Base-by-base conservation (phyloP, 2,113 vertebrate species). In the Tamias sibiricus region DNA sequence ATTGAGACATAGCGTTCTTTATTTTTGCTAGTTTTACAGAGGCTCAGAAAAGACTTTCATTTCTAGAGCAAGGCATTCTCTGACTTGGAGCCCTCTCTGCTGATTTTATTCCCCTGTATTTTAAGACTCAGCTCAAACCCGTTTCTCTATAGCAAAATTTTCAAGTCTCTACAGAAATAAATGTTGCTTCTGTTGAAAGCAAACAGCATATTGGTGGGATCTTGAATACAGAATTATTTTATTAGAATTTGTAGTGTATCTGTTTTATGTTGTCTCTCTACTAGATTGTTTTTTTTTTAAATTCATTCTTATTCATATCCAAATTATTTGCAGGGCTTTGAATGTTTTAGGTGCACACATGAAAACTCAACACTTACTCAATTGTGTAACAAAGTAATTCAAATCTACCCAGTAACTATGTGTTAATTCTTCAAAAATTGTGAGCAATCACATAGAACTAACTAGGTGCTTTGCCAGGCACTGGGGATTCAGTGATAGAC, bases 81-180 rank as follows among this genome's bases (percentile, higher is more conserved):
- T 94, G 59, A 71, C 10, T 77, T 82, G 11, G 52, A 72, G 32
- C 9, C 75, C 19, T 69, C 40, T 87, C 17, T 92, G 11, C n/a
- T 64, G 76, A 88, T 76, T 72, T 76, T 17, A 19, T 87, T 8
- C 37, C 69, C 12, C 9, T 8, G 14, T 87, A 76, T 84, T 92
- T 97, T 93, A 93, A 76, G 74, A 69, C 32, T 42, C 20, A 96
- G 3, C 24, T 90, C 52, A 90, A 95, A 83, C 11, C 52, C 72
- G 87, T 0, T 85, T 49, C 40, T 93, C 52, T 62, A 7, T 8
- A 87, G 22, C 8, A 28, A 30, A 84, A 81, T 16, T 92, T 92
- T 90, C 71, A 85, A 35, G 8, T 92, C 64, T 75, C 32, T 75
- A 3, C 22, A 80, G 40, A 69, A 87, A 81, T 10, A 59, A 57